phyloP scores from a whole-genome alignment of 2,888 invertebrate genomes.

The Stomorhina lunata region DNA sequence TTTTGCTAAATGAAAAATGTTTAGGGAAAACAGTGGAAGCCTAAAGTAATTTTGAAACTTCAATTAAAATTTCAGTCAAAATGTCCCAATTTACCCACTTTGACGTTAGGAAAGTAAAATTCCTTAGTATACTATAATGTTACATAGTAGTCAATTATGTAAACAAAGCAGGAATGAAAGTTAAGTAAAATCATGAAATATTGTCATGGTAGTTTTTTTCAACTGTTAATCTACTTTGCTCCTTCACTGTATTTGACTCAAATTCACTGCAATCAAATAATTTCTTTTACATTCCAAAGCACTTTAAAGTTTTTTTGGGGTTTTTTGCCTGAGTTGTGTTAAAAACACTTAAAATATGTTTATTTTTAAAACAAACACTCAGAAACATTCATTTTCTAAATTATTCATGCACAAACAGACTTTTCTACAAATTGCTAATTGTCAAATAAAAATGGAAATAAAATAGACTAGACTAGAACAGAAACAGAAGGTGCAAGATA shows the following conservation, averaged over 20 bases:
- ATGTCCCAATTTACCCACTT: too few species aligned
- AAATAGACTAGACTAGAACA: background rate
- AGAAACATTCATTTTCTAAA: background rate
- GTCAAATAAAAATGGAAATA: background rate
- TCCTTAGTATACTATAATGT: too few species aligned
- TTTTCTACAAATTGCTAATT: conserved; percentile 32
- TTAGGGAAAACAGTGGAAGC: background rate
- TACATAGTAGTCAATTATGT: too few species aligned
- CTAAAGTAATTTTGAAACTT: too few species aligned
- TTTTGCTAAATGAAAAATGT: background rate
- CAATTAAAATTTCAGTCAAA: too few species aligned
- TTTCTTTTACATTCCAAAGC: conserved; percentile 20
- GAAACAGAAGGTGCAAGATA: too few species aligned
- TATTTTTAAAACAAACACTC: conserved; percentile 43
- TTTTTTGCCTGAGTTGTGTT: conserved; percentile 40
- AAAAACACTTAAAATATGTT: conserved; percentile 55
- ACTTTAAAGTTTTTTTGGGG: background rate
- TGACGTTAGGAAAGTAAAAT: too few species aligned
- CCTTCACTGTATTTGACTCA: background rate
- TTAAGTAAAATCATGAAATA: background rate
- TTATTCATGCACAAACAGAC: background rate
- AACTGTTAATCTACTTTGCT: background rate
- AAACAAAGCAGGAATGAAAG: too few species aligned
- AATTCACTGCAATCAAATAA: conserved; percentile 4
- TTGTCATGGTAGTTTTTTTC: background rate